Evolutionary conservation across 2,113 vertebrate species (phyloP).

Genomic region (Halichoeres trimaculatus): DNA sequence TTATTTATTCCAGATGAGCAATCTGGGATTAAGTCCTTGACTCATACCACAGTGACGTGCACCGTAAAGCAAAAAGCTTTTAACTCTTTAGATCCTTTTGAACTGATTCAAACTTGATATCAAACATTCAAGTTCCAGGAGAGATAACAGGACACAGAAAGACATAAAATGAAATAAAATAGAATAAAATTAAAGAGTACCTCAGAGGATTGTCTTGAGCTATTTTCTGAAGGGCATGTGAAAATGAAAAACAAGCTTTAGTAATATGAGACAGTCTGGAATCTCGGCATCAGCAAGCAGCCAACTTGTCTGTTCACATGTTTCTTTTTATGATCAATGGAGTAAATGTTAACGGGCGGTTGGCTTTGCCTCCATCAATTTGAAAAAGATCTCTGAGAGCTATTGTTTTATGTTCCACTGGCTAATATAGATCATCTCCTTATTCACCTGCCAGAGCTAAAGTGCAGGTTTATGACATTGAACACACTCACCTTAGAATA

Average conservation of each 20-base stretch:
- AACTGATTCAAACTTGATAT: slow-evolving; percentile 3
- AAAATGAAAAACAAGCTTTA: slow-evolving; percentile 58
- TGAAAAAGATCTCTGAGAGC: slow-evolving; percentile 48
- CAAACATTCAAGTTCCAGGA: slow-evolving; percentile 24
- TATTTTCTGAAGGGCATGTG: slow-evolving; percentile 49
- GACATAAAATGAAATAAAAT: slow-evolving; percentile 36
- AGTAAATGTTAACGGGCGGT: slow-evolving; percentile 62
- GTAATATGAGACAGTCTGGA: slow-evolving; percentile 56
- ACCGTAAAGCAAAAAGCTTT: background rate
- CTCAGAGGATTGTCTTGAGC: slow-evolving; percentile 33
- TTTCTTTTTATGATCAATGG: slow-evolving; percentile 77
- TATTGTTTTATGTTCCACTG: slow-evolving; percentile 75
- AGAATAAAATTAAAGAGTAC: slow-evolving; percentile 45
- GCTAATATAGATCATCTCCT: slow-evolving; percentile 69
- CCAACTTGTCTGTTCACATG: slow-evolving; percentile 61
- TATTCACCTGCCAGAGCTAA: slow-evolving; percentile 57
- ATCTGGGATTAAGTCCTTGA: background rate
- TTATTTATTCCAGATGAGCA: slow-evolving; percentile 13
- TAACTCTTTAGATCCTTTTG: slow-evolving; percentile 3
- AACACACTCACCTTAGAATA: slow-evolving; percentile 67
- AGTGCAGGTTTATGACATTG: slow-evolving; percentile 69
- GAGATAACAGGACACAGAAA: slow-evolving; percentile 13
- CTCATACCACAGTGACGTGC: background rate
- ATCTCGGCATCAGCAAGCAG: slow-evolving; percentile 46
- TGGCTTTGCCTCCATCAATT: slow-evolving; percentile 61